Percentiles rank a stretch among this genome's conserved stretches.
These are phyloP conservation scores for Strix aluco DNA, from an alignment of 2,113 vertebrate species.

Conservation along the genomic window DNA sequence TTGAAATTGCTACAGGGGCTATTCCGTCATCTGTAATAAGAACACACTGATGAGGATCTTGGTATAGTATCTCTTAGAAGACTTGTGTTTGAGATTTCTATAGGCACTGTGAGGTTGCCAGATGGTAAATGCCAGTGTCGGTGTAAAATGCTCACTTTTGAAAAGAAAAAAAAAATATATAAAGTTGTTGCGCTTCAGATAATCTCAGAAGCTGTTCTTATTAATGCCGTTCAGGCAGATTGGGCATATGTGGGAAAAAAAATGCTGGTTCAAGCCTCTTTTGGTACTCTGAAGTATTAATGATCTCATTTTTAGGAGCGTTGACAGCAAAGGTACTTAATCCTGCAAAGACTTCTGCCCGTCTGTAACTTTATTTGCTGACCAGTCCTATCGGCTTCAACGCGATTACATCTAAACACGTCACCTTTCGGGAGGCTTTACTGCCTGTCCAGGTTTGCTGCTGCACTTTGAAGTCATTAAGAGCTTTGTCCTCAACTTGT, in stretches of 20 bases:
- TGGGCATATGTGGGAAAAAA: neutral
- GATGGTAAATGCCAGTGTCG: accelerated
- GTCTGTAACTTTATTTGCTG: neutral
- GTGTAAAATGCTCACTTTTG: neutral
- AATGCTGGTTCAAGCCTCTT: neutral
- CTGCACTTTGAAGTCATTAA: neutral
- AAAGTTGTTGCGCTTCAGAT: neutral
- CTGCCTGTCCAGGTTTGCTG: neutral
- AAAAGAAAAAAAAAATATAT: neutral
- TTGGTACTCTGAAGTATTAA: neutral
- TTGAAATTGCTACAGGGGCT: neutral
- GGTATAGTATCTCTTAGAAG: neutral
- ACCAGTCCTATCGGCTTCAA: neutral
- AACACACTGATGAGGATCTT: neutral
- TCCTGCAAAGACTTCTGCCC: neutral
- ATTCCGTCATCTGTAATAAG: neutral
- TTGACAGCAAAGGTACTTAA: neutral
- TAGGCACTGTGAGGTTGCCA: neutral
- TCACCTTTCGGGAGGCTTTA: neutral
- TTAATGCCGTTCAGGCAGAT: neutral
- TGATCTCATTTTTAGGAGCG: neutral
- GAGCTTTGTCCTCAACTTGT: neutral
- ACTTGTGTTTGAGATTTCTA: neutral
- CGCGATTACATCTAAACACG: neutral
- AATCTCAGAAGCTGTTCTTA: neutral